These are phyloP conservation scores for Camelus dromedarius DNA, from an alignment of 2,113 vertebrate genomes.

Conservation along the genomic window DNA sequence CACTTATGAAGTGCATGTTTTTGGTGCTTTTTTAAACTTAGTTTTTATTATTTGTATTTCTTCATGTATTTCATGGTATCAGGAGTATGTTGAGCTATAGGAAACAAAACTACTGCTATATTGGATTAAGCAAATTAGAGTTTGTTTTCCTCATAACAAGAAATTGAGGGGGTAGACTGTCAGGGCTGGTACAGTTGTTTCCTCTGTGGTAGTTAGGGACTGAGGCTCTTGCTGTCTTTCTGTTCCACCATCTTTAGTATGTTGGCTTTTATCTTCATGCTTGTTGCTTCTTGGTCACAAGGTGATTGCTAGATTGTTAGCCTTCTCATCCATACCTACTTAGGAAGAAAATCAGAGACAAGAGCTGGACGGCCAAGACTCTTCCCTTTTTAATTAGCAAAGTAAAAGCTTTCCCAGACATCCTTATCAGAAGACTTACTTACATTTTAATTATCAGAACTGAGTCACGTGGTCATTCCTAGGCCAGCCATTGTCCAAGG, in stretches of 20 bases:
- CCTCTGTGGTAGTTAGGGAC: neutral
- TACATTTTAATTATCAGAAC: neutral
- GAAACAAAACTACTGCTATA: constrained; percentile 1
- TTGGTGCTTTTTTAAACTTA: constrained; percentile 27
- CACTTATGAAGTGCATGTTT: neutral
- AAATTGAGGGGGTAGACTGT: neutral
- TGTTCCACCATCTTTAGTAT: neutral
- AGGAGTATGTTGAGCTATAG: neutral
- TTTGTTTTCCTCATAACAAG: constrained; percentile 21
- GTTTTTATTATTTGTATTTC: constrained; percentile 1
- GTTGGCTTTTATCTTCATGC: neutral
- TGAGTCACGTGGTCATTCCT: neutral
- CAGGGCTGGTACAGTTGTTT: neutral
- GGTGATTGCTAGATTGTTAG: neutral
- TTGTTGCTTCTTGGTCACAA: neutral
- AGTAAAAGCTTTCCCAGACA: neutral
- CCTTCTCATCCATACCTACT: neutral
- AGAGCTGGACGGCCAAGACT: neutral
- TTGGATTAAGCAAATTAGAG: constrained; percentile 6
- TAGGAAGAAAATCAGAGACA: neutral
- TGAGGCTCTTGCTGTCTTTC: neutral
- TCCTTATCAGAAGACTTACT: neutral
- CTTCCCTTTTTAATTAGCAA: constrained; percentile 15
- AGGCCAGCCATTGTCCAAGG: neutral
- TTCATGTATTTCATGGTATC: neutral